Evolutionary conservation across 2,797 vertebrate genomes (phyloP), one percentile per base, ranked within the genome.

Genomic region (Cirrhinus mrigala): DNA sequence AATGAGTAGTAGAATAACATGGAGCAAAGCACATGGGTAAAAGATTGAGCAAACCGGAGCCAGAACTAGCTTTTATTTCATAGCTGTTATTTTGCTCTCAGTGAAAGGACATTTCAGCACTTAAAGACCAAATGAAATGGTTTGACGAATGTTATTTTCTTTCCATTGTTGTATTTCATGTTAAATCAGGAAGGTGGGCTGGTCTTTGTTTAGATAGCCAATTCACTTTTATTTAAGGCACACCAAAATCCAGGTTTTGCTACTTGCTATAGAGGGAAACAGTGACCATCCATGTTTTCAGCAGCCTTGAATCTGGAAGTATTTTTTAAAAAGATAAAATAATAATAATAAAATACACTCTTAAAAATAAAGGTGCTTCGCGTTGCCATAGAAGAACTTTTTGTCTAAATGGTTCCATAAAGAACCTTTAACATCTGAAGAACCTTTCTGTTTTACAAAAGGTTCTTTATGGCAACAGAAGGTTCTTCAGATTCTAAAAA

Each of bases 31-130:
- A 50, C n/a, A 27, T 16, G 16, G 60, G 15, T 4, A 9, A 48
- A 24, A 4, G 27, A 8, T 6, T 37, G 2, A 69, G 33, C 20
- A 7, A 37, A 56, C 20, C 2, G 11, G n/a, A 1, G 6, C 52
- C 29, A 56, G 14, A 56, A 9, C 11, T 40, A 6, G 11, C 29
- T 24, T 37, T 14, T 77, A 77, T 77, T 58, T 60, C 27, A 77
- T n/a, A 58, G 74, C 29, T 77, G 52, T 77, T 77, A 75, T 75
- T 75, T 77, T 58, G 33, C 54, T 24, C 33, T 40, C 22, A 1
- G 29, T 77, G 54, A 77, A 77, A 40, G 22, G 3, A 77, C 52
- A 77, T 33, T 58, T 77, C 75, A 40, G 52, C 20, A n/a, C 20
- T 76, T 37, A 56, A n/a, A 56, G 52, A 76, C 20, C 15, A 3